These are phyloP conservation scores for Eupeodes latifasciatus DNA, from an alignment of 2,888 invertebrate genomes.

Conservation along the genomic window DNA sequence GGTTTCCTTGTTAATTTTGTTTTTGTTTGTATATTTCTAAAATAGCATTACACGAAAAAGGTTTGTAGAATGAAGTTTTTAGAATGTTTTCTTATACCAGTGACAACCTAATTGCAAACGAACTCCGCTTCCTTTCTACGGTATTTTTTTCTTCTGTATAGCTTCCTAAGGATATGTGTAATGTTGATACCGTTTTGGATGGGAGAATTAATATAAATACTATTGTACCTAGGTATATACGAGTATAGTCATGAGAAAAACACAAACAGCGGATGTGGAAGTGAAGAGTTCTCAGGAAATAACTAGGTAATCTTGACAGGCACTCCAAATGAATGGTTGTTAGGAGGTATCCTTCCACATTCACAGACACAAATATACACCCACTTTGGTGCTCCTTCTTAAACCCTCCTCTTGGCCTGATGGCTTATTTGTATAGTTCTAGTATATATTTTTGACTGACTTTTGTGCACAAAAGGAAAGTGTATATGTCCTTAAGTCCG, in stretches of 20 bases:
- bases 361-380: constrained; percentile 18
- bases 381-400: constrained; percentile 5
- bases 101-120: constrained; percentile 75
- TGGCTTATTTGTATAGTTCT: constrained; percentile 38
- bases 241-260: constrained; percentile 19
- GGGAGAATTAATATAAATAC: constrained; percentile 28
- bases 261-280: constrained; percentile 67
- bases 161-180: constrained; percentile 7
- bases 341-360: constrained; percentile 57
- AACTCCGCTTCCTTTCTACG: constrained; percentile 58
- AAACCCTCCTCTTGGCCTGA: constrained; percentile 5
- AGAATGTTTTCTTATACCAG: constrained; percentile 61
- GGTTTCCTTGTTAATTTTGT: constrained; percentile 42
- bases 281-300: constrained; percentile 75
- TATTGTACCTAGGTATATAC: not conserved
- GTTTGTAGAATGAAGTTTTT: constrained; percentile 60
- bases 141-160: not conserved
- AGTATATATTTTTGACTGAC: constrained; percentile 29
- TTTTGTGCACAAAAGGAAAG: constrained; percentile 2
- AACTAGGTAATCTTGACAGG: constrained; percentile 76
- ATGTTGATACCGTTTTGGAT: constrained; percentile 10
- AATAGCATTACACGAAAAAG: constrained; percentile 53
- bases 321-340: constrained; percentile 74
- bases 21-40: constrained; percentile 11
- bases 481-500: constrained; percentile 23